Percentiles rank a stretch among this genome's conserved stretches.
These are phyloP conservation scores for Caenorhabditis imperialis DNA, from an alignment of 2,888 invertebrate species.

Conservation along the genomic window DNA sequence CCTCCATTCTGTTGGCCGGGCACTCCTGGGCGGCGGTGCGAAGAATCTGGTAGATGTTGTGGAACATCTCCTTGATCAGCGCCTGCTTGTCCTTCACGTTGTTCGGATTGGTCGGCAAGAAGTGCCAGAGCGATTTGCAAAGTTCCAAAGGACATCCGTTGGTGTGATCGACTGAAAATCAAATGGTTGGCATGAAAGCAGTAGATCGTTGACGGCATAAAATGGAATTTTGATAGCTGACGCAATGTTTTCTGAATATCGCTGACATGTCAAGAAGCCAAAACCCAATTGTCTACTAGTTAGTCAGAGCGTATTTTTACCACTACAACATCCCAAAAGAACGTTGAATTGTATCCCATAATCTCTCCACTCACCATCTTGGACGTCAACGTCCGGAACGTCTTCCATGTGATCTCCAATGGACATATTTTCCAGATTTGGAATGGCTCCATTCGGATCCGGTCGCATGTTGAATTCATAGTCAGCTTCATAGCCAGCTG, in stretches of 20 bases:
- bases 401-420: too few relatives aligned
- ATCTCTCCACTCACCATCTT: too few relatives aligned
- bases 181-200: too few relatives aligned
- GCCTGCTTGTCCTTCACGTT: slow-evolving; percentile 26
- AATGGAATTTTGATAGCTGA: too few relatives aligned
- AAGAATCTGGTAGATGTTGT: background rate
- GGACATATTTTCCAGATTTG: too few relatives aligned
- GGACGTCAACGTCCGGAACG: background rate
- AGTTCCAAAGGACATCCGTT: slow-evolving; percentile 7
- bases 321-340: slow-evolving; percentile 5
- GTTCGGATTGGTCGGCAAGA: background rate
- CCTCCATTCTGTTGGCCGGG: background rate
- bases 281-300: too few relatives aligned
- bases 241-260: too few relatives aligned
- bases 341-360: slow-evolving; percentile 8
- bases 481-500: slow-evolving; percentile 1
- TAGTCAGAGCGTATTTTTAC: too few relatives aligned
- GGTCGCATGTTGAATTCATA: slow-evolving; percentile 11
- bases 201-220: too few relatives aligned
- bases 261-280: too few relatives aligned
- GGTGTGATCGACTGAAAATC: too few relatives aligned
- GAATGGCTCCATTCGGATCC: slow-evolving; percentile 19
- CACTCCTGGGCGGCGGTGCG: background rate
- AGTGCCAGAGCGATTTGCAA: slow-evolving; percentile 5
- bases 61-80: slow-evolving; percentile 18